Conservation (phyloP, 2,797 vertebrate genomes). For the Enteromius argenteus region DNA sequence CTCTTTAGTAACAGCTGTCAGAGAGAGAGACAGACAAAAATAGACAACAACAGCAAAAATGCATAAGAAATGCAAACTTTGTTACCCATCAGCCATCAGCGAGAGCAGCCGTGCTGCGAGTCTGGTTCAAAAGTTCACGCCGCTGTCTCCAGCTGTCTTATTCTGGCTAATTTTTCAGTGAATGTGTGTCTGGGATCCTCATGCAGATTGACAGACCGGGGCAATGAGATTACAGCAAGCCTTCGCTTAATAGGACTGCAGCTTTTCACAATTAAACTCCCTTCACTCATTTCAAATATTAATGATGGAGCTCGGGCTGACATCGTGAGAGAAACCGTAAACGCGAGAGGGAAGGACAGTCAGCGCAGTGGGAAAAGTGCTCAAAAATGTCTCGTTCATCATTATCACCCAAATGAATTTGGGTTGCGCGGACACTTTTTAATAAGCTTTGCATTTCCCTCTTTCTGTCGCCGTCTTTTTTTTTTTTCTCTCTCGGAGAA, state of each 20-base stretch:
- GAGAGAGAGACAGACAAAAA: slow-evolving; percentile 57
- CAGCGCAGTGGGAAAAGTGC: slow-evolving; percentile 47
- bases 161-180: slow-evolving; percentile 55
- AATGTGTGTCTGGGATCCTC: slow-evolving; percentile 58
- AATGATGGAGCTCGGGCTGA: slow-evolving; percentile 53
- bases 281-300: slow-evolving; percentile 66
- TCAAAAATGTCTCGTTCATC: slow-evolving; percentile 75
- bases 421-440: slow-evolving; percentile 76
- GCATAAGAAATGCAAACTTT: slow-evolving; percentile 42
- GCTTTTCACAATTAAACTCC: slow-evolving; percentile 62
- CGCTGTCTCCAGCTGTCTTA: slow-evolving; percentile 49
- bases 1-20: slow-evolving; percentile 58
- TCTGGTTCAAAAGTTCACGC: slow-evolving; percentile 61
- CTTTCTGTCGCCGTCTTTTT: slow-evolving; percentile 48
- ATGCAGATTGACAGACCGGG: slow-evolving; percentile 63
- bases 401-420: slow-evolving; percentile 82
- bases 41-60: slow-evolving; percentile 57
- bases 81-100: slow-evolving; percentile 47
- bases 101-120: slow-evolving; percentile 43
- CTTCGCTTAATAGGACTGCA: slow-evolving; percentile 57
- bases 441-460: slow-evolving; percentile 79
- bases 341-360: slow-evolving; percentile 28
- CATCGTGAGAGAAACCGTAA: slow-evolving; percentile 32
- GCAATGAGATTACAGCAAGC: slow-evolving; percentile 64
- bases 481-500: slow-evolving; percentile 60